Base-by-base conservation (phyloP, 2,888 invertebrate genomes). In the Caenorhabditis angaria region DNA sequence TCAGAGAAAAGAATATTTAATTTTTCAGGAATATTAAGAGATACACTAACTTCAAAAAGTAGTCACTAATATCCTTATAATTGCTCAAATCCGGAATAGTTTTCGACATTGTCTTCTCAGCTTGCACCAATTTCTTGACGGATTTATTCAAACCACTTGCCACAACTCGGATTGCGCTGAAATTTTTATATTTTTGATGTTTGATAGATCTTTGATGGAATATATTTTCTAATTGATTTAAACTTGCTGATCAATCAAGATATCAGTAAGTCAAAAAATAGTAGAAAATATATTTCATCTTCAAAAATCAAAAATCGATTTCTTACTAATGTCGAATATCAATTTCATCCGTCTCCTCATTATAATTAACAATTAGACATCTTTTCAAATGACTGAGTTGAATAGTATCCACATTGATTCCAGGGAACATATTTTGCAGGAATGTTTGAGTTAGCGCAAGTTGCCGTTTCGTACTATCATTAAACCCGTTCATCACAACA, bases 401-500 rank as follows among this genome's bases (percentile, higher is more conserved):
- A 0, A 97, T 92, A 82, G 92, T 93, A 41, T 94, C 93, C 73
- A 97, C 92, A 88, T 97, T 97, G 63, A 99, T 94, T 0, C 94
- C 93, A 0, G 97, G 97, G 88, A 97, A 97, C 95, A 99, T 94
- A 86, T 96, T 97, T 90, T 97, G 97, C 88, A 99, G 95, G 90
- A 94, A 95, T 18, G 94, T 93, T 3, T 96, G 92, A 92, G 96
- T 94, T 22, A 99, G 90, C 84, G 94, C 94, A 88, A 95, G 90
- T 81, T 95, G 94, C 90, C 92, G 91, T 68, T 77, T 69, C 24
- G 65, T 28, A 25, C 65, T 64, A 56, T 71, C 68, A 18, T 65
- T 75, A 63, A 80, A 80, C 4, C 80, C 88, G 71, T 89, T 90
- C 88, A 90, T 88, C 47, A 97, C 92, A 14, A 97, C 92, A 18